These are phyloP conservation scores for Drosophila pseudotalamancana DNA, from an alignment of 2,888 invertebrate genomes.

Conservation along the genomic window DNA sequence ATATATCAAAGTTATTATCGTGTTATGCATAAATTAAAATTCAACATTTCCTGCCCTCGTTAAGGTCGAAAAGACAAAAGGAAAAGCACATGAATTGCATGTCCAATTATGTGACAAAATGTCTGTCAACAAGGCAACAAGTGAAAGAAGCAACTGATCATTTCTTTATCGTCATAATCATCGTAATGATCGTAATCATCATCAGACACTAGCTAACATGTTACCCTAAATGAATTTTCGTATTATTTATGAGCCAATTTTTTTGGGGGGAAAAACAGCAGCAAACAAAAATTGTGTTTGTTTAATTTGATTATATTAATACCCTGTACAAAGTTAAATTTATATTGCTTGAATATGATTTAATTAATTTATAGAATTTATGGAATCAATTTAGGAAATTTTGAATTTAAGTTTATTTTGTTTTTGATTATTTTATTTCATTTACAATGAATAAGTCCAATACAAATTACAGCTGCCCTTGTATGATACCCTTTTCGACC, in stretches of 20 bases:
- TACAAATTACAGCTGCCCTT: no score
- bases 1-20: constrained; percentile 51
- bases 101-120: constrained; percentile 79
- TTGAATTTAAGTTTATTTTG: no score
- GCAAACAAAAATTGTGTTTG: fast-evolving
- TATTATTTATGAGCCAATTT: constrained; percentile 32
- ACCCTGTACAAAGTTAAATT: constrained; percentile 1
- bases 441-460: no score
- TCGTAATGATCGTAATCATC: constrained; percentile 29
- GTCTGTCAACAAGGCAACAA: constrained; percentile 72
- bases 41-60: constrained; percentile 62
- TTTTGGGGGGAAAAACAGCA: constrained; percentile 20
- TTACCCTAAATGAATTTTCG: constrained; percentile 48
- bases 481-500: background rate
- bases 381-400: no score
- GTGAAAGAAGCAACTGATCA: constrained; percentile 51
- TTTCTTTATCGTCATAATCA: constrained; percentile 21
- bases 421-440: no score
- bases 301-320: background rate
- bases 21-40: constrained; percentile 67
- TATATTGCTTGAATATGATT: no score
- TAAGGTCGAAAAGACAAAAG: constrained; percentile 11
- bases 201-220: constrained; percentile 46
- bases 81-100: constrained; percentile 48
- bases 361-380: no score